Evolutionary conservation across 2,113 vertebrate genomes (phyloP), one percentile per base, ranked within the genome.

Genomic region (Centrocercus urophasianus): DNA sequence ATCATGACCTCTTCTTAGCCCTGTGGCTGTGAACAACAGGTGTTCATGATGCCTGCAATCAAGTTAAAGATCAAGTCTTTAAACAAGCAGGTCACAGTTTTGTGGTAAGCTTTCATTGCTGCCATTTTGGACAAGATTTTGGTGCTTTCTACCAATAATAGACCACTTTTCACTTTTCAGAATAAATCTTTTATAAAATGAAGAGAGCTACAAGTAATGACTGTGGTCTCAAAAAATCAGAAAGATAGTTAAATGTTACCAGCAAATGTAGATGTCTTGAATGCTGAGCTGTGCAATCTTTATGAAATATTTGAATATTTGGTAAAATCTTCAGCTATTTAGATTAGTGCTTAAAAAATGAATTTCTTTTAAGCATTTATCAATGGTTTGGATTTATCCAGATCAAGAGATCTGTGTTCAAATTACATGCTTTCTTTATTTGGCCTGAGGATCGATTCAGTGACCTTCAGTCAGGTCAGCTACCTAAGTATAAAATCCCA

Each of bases 381-480:
- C 78, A 50, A 56, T 72, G 70, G 8, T 88, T 83, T 69, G 19
- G 76, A 15, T 90, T 88, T 93, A 48, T 80, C 30, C 64, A 85
- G 45, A 93, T 82, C 64, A 94, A 11, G 36, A 80, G 61, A 70
- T 88, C 30, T 78, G 8, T 91, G 54, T 92, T 94, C 43, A 85
- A 86, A 76, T 65, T 64, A 10, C 22, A 38, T 79, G 2, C 43
- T 86, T 57, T 84, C 56, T 90, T 74, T 32, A 30, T 61, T 95
- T 92, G 64, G 11, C 40, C n/a, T 42, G 1, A 17, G 9, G 50
- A 77, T 74, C 82, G 48, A 84, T 86, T 93, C 76, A 63, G 36
- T 94, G 83, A 94, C 83, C 85, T 95, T 57, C 52, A 94, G 71
- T 91, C 89, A 90, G 86, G 48, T 88, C 50, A 59, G 9, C 38